Evolutionary conservation across 2,113 vertebrate species (phyloP), one percentile per base, ranked within the genome.

Genomic region (Argyrosomus japonicus): DNA sequence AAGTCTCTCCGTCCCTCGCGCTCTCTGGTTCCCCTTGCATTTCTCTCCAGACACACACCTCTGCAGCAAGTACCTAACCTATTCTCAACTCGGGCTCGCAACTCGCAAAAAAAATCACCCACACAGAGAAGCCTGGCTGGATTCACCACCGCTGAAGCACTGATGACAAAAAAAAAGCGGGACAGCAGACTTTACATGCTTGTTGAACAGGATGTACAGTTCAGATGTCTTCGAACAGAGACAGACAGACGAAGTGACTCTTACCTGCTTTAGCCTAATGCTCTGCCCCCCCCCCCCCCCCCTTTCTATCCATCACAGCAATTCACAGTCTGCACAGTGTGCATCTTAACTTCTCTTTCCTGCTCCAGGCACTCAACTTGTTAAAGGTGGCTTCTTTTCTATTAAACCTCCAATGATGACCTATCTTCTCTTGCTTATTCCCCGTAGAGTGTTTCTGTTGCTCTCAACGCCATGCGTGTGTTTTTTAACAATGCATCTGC

Each of bases 21-120:
- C 18, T 54, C 64, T 69, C n/a, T 71, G 6, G 56, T 45, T 64
- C 56, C 54, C 60, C 50, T 76, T 69, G 81, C 57, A 73, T 70
- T 65, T 43, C 63, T 84, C 81, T 91, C 63, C 87, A 88, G 82
- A 87, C 75, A 43, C 76, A 87, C 78, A 87, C 81, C 75, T 84
- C 73, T 86, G 79, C 77, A 87, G 67, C 64, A 56, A 45, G 68
- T 15, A 56, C 71, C 72, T 32, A 84, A 71, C 79, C 77, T 79
- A 11, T 27, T 67, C 73, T 83, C 81, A 81, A 84, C 64, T 75
- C 68, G 29, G 40, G 36, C 77, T 71, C 12, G n/a, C 58, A 80
- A 70, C 79, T 43, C 12, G n/a, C 64, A 82, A 54, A 51, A 27
- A 48, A 65, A 77, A 50, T 78, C 83, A 85, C 88, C 81, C 82